Base-by-base conservation (phyloP, 1,140 invertebrate species). In the Trichonephila inaurata region DNA sequence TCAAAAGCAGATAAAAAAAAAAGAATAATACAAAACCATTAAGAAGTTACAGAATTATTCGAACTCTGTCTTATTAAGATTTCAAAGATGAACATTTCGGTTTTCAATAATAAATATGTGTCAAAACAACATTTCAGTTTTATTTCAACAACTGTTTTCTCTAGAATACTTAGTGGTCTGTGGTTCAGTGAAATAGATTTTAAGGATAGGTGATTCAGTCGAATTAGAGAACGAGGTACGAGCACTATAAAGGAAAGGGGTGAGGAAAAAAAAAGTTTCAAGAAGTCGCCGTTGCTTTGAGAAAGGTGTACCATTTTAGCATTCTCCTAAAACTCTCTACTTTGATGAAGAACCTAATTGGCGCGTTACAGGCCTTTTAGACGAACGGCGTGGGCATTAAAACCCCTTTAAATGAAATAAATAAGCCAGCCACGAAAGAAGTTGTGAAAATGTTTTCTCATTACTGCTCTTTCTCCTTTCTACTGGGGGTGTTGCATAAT, bases 271-370 rank as follows among this genome's bases (percentile, higher is more conserved):
- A 69, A 69, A 69, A 10, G 24, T 24, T 0, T 14, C 66, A 69
- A 69, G 66, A 24, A 69, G 66, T 28, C 66, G 33, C 16, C 12
- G 28, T 28, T 18, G 14, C 72, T 77, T 12, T 64, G 86, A 33
- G 86, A 88, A 88, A 77, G 62, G 88, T 44, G 40, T 60, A 92
- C 60, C 91, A 92, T 62, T 86, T 92, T 92, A 87, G n/a, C 83
- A 92, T 81, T 69, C 88, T 60, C 82, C 72, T 10, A 14, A 91
- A 82, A 40, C 33, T 40, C 72, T 58, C 62, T 58, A 64, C 62
- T 89, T 77, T 93, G 92, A 93, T 62, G 64, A 93, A 93, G 92
- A 61, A 92, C 81, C 92, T 93, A 93, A 93, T 93, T 88, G 92
- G 77, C 69, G 51, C 66, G 61, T 62, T 69, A 85, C 60, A 51